Base-by-base conservation (phyloP, 1,140 invertebrate genomes). In the Vanessa atalanta region DNA sequence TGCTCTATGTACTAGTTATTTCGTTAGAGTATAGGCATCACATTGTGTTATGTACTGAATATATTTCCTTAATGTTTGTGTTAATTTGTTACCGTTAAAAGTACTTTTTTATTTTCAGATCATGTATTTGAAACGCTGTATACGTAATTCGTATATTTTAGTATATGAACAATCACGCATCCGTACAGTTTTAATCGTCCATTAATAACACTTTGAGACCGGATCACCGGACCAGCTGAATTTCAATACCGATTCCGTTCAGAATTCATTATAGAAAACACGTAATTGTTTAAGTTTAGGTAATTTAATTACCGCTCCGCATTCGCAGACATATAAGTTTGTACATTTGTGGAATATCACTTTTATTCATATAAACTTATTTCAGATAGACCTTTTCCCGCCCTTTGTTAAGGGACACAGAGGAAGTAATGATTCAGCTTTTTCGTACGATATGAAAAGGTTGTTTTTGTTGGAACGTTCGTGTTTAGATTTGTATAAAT, bases 161-260 rank as follows among this genome's bases (percentile, higher is more conserved):
- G 57, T 8, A 43, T 8, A 61, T 13, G 57, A 43, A 31, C 31
- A 60, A 57, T 57, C 53, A 61, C 26, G 26, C 26, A 15, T 61
- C 57, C 48, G 48, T 51, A 15, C n/a, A 51, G 5, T 6, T 61
- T 37, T n/a, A 20, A 61, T 61, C 23, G 55, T 12, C 23, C 20
- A 61, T 70, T 61, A 70, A 50, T 70, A 37, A 70, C 23, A 47
- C 57, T 47, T 50, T 63, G 57, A 47, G 68, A 70, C 47, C 13
- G 48, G 61, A 70, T 50, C 48, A 70, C 57, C 23, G 67, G 43
- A 16, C 50, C 37, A 37, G 15, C 53, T 16, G 31, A 48, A 53
- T 60, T 47, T 47, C 53, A 20, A 53, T 20, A 37, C 31, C 48
- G 20, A 15, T 69, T 57, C 31, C 66, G 16, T 57, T 60, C 23